Evolutionary conservation across 2,797 vertebrate genomes (phyloP), one percentile per base, ranked within the genome.

Genomic region (Cuniculus paca): DNA sequence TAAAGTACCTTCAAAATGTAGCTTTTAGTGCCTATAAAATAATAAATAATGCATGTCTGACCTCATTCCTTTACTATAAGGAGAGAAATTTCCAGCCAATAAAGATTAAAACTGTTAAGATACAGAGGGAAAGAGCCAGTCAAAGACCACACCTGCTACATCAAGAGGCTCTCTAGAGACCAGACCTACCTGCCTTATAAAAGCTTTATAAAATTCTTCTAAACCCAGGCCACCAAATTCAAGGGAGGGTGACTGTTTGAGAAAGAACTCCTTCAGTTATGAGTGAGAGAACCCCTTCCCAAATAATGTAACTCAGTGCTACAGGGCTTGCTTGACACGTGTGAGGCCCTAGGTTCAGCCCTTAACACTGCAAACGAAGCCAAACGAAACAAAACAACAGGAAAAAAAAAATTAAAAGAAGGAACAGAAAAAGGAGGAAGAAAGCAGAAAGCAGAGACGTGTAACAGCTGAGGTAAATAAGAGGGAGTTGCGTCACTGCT

Each of bases 1-100:
- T 87, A 95, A 88, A 90, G 88, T 84, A 39, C 86, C 97, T 94
- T 97, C 50, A 90, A 91, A 95, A 96, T 82, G 88, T 52, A 93
- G 86, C 26, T 89, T 90, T 77, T 70, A 80, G 61, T 86, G 63
- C 65, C 92, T 94, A 12, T 90, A 90, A 96, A 91, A 78, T 83
- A 96, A 63, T 70, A 86, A 88, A 86, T 91, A 52, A 68, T 72
- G 28, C 42, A 80, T 72, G 42, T 86, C 60, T 95, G 48, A 86
- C 80, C 39, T 95, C 50, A 86, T 48, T 63, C 31, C 42, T 42
- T 97, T 92, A n/a, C 48, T 70, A 50, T 31, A 87, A 72, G 13
- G 12, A 96, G 80, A 96, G 61, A 83, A 77, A 81, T 78, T 48
- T 88, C 58, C 54, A 54, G 48, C 17, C 31, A 68, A 60, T 22